These are phyloP conservation scores for Argyrosomus regius DNA, from an alignment of 2,797 vertebrate genomes.

Conservation along the genomic window DNA sequence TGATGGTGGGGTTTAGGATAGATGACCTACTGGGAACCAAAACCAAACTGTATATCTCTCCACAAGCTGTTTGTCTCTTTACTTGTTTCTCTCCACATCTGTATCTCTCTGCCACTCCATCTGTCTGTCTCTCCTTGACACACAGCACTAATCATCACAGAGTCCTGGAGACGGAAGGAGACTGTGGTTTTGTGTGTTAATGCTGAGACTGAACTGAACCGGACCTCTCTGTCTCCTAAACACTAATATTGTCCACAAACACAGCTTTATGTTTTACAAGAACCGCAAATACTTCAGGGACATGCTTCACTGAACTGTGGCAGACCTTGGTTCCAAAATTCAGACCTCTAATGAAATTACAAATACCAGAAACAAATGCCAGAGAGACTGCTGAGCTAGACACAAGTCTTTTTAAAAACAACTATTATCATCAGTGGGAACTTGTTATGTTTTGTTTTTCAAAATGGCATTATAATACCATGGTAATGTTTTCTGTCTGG, in stretches of 20 bases:
- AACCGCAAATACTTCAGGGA: conserved; percentile 79
- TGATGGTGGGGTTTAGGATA: conserved; percentile 41
- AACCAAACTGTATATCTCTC: conserved; percentile 54
- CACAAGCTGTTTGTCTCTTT: conserved; percentile 49
- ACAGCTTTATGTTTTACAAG: conserved; percentile 75
- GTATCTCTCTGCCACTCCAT: conserved; percentile 50
- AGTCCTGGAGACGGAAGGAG: conserved; percentile 72
- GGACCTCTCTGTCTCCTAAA: conserved; percentile 71
- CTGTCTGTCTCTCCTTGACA: conserved; percentile 51
- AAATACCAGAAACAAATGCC: conserved; percentile 78
- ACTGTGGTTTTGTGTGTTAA: conserved; percentile 77
- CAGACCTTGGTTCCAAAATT: conserved; percentile 78
- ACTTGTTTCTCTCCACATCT: conserved; percentile 27
- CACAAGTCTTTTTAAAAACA: conserved; percentile 71
- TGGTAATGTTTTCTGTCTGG: conserved; percentile 62
- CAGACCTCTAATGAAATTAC: conserved; percentile 82
- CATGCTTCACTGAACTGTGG: conserved; percentile 78
- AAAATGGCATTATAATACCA: conserved; percentile 68
- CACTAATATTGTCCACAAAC: conserved; percentile 79
- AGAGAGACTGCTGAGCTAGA: conserved; percentile 73
- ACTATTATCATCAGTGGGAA: conserved; percentile 79
- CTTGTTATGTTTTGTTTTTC: conserved; percentile 71
- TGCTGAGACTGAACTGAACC: conserved; percentile 64
- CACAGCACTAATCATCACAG: conserved; percentile 59
- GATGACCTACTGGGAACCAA: conserved; percentile 62